Conservation (phyloP, 2,888 invertebrate species). For the Mayetiola destructor region DNA sequence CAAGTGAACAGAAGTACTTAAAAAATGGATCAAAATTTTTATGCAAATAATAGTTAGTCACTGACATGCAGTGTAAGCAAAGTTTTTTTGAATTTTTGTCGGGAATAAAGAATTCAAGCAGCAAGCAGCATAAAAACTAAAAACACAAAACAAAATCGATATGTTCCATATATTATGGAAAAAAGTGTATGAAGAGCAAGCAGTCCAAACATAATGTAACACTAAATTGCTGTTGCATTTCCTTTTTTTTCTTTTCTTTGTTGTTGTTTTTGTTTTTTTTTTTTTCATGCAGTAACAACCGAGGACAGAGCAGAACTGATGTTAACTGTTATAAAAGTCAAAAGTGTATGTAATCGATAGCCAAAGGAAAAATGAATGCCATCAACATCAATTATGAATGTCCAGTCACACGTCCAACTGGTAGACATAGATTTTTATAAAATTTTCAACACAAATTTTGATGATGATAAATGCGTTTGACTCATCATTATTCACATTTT, state of each 20-base stretch:
- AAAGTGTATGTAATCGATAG: conserved; percentile 1
- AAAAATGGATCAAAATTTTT: no score
- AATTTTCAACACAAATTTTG: background rate
- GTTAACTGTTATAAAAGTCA: background rate
- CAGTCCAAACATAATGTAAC: no score
- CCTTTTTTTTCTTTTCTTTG: no score
- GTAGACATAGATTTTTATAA: background rate
- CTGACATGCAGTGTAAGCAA: background rate
- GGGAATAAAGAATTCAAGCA: no score
- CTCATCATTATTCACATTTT: background rate
- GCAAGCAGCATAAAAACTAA: background rate
- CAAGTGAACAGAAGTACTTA: background rate
- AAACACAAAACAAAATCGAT: background rate
- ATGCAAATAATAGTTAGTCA: background rate
- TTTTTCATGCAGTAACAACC: no score
- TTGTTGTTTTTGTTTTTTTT: no score
- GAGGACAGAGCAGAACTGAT: no score
- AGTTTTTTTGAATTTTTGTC: no score
- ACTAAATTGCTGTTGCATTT: no score
- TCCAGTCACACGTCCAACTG: background rate
- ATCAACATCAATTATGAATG: background rate
- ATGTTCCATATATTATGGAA: no score
- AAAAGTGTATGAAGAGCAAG: no score
- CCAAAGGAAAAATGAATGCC: background rate
- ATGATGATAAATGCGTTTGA: background rate